Base-by-base conservation (phyloP, 2,113 vertebrate genomes). In the Anguilla rostrata region DNA sequence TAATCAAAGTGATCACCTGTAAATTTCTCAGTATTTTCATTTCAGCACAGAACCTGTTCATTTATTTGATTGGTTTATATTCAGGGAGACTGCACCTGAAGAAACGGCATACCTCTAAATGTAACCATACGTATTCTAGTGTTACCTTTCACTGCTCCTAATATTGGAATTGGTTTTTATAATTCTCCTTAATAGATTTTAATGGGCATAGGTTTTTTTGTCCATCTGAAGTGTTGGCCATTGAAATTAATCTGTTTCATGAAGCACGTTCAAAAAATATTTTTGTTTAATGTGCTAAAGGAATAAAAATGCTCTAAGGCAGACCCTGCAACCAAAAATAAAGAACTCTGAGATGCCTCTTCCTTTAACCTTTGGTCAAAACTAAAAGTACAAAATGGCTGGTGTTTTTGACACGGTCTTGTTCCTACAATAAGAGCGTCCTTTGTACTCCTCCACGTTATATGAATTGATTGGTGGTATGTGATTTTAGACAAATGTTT, bases 11-110 rank as follows among this genome's bases (percentile, higher is more conserved):
- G 15, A 56, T 41, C 82, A 88, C 78, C 84, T 39, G 82, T 78
- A 86, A 29, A 82, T 87, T 56, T 90, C 75, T 87, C 85, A 91
- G 91, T 89, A 88, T 92, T 90, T 89, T 46, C 14, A 79, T 87
- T 92, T 87, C 84, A 89, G 88, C 85, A 78, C 39, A 75, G 66
- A 34, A 60, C 8, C 7, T 34, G 84, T 26, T 57, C 78, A 85
- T 15, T 83, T 63, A 5, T 81, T 75, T 87, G 81, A 84, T 39
- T 57, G 63, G 46, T 80, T 81, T 88, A 78, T 78, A 83, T 87
- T 87, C 81, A 86, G 43, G 43, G 8, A 82, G 49, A 86, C 53
- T 88, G 88, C 88, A 91, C 85, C 88, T 90, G 88, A 88, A 88
- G 82, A 91, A 92, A 90, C 82, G 87, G 43, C 83, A 22, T 84